Percentiles rank a stretch among this genome's conserved stretches.
Evolutionary conservation across 1,140 invertebrate genomes (phyloP).

Genomic region (Anagrus nilaparvatae): DNA sequence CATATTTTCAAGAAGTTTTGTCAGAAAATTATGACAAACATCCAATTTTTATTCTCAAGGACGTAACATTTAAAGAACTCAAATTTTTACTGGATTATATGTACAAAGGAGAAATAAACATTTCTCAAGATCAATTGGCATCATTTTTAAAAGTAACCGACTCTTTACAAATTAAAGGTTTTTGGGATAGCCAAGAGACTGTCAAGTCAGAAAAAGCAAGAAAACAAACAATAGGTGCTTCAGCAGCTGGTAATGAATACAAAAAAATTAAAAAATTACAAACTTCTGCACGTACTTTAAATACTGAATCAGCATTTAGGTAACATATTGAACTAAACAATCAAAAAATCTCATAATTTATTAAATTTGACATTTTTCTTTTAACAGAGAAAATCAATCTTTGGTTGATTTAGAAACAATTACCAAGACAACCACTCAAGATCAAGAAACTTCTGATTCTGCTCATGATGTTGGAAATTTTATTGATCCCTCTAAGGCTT

Average conservation of each 20-base stretch:
- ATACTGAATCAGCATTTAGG: too few species aligned
- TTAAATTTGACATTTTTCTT: too few species aligned
- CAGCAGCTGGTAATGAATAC: conserved; percentile 32
- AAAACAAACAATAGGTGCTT: conserved; percentile 42
- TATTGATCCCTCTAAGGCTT: conserved; percentile 39
- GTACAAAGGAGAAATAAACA: conserved; percentile 90
- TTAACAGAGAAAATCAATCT: too few species aligned
- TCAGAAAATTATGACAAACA: conserved; percentile 83
- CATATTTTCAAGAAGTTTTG: conserved; percentile 82
- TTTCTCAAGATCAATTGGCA: conserved; percentile 82
- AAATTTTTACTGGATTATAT: conserved; percentile 90
- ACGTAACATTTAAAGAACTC: conserved; percentile 83
- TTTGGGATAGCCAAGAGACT: conserved; percentile 68
- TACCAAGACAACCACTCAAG: too few species aligned
- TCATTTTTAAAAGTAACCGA: conserved; percentile 82
- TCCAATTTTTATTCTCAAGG: conserved; percentile 83
- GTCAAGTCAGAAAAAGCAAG: conserved; percentile 42
- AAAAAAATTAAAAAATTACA: too few species aligned
- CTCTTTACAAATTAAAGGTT: conserved; percentile 82
- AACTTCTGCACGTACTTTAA: too few species aligned
- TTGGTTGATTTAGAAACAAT: too few species aligned
- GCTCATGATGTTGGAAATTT: conserved; percentile 39
- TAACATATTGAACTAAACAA: too few species aligned
- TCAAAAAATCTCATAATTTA: too few species aligned
- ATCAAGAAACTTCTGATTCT: too few species aligned